phyloP scores from a whole-genome alignment of 2,797 vertebrate species.

The Hipposideros larvatus region DNA sequence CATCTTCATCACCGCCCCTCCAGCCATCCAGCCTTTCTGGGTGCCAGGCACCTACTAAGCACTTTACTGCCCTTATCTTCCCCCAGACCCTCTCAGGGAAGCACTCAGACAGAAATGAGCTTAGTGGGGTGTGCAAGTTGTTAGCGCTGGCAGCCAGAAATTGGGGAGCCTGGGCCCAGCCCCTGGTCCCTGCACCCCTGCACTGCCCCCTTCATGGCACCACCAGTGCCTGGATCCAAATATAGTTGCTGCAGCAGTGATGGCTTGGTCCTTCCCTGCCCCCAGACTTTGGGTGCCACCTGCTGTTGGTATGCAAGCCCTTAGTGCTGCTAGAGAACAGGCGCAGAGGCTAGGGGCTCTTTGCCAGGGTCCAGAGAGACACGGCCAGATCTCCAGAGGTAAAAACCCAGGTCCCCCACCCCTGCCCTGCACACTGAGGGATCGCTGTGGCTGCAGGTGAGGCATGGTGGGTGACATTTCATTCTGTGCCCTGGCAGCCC shows the following conservation, averaged over 20 bases:
- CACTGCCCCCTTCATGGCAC: background rate
- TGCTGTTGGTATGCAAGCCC: background rate
- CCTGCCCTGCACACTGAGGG: too few species aligned
- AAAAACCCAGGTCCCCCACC: too few species aligned
- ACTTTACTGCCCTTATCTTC: too few species aligned
- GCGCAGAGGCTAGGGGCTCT: background rate
- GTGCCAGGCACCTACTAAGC: background rate
- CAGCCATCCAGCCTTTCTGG: background rate
- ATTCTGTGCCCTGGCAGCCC: background rate
- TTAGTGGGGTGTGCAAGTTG: background rate
- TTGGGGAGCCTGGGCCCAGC: fast-evolving
- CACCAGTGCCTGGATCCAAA: background rate
- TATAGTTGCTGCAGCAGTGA: background rate
- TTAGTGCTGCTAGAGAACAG: background rate
- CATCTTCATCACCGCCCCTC: background rate
- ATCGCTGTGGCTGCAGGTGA: background rate
- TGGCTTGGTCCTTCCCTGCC: fast-evolving
- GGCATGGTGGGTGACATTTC: background rate
- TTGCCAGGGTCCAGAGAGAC: background rate
- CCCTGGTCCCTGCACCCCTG: fast-evolving
- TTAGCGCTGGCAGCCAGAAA: background rate
- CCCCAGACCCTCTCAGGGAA: background rate
- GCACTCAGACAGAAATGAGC: background rate
- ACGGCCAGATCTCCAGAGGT: background rate
- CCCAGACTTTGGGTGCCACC: background rate